These are phyloP conservation scores for Oplegnathus fasciatus DNA, from an alignment of 2,113 vertebrate genomes.

Conservation along the genomic window DNA sequence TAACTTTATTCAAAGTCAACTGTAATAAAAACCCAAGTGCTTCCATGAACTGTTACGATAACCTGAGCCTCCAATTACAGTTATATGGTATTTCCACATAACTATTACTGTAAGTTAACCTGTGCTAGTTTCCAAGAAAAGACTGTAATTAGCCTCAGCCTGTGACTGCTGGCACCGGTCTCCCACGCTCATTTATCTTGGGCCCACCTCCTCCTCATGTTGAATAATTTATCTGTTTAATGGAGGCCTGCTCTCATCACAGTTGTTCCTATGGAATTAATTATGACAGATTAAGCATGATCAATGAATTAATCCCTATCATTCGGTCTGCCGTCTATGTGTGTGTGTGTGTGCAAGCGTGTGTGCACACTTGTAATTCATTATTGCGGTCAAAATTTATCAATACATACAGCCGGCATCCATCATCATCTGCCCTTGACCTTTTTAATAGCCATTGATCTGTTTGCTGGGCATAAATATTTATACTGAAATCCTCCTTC, in stretches of 20 bases:
- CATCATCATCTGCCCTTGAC: slow-evolving; percentile 81
- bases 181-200: slow-evolving; percentile 74
- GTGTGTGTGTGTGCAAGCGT: background rate
- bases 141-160: slow-evolving; percentile 75
- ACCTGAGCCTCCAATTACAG: slow-evolving; percentile 63
- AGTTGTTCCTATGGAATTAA: slow-evolving; percentile 80
- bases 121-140: slow-evolving; percentile 75
- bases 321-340: slow-evolving; percentile 52
- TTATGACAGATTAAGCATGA: slow-evolving; percentile 82
- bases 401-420: slow-evolving; percentile 77
- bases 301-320: slow-evolving; percentile 78
- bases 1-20: slow-evolving; percentile 47
- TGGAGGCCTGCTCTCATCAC: slow-evolving; percentile 76
- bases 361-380: slow-evolving; percentile 71
- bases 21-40: slow-evolving; percentile 25
- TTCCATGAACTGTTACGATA: slow-evolving; percentile 43
- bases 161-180: slow-evolving; percentile 69
- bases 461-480: slow-evolving; percentile 80
- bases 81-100: slow-evolving; percentile 30
- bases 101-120: slow-evolving; percentile 67
- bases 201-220: slow-evolving; percentile 68
- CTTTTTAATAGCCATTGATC: slow-evolving; percentile 84
- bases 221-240: slow-evolving; percentile 82
- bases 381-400: slow-evolving; percentile 67
- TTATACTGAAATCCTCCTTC: slow-evolving; percentile 66